phyloP scores from a whole-genome alignment of 2,797 vertebrate genomes.

The Dryobates pubescens region DNA sequence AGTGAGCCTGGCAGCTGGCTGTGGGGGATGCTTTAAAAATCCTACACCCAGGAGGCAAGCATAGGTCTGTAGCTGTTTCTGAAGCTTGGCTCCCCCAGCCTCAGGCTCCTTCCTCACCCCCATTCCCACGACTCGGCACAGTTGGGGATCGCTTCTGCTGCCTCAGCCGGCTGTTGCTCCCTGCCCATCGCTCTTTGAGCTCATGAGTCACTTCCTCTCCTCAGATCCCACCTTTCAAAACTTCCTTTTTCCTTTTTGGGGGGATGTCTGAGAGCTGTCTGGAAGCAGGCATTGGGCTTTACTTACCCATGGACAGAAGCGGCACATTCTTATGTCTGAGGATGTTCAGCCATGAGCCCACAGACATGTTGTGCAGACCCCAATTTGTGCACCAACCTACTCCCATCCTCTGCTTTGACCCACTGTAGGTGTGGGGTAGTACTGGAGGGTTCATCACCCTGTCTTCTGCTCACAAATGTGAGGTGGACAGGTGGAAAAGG shows the following conservation, averaged over 20 bases:
- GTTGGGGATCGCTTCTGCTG: constrained; percentile 24
- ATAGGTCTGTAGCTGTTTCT: not conserved
- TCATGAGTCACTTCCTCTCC: constrained; percentile 59
- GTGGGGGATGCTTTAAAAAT: not conserved
- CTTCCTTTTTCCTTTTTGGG: constrained; percentile 62
- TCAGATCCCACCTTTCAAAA: constrained; percentile 69
- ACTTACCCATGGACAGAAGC: not conserved
- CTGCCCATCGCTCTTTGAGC: constrained; percentile 56
- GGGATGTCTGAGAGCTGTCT: not conserved
- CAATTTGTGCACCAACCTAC: not conserved
- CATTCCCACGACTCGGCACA: constrained; percentile 58
- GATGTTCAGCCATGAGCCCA: not conserved
- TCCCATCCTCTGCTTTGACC: not conserved
- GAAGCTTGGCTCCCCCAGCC: not conserved
- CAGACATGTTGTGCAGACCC: not conserved
- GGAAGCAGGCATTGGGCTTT: not conserved
- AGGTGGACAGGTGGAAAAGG: not conserved
- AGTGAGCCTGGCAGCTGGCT: not conserved
- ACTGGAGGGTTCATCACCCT: not conserved
- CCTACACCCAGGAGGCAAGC: rapidly evolving
- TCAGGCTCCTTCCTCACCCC: constrained; percentile 26
- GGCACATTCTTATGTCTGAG: not conserved
- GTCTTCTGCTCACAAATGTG: not conserved
- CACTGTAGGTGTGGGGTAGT: not conserved
- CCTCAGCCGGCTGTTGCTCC: not conserved